Evolutionary conservation across 2,113 vertebrate species (phyloP), one percentile per base, ranked within the genome.

Genomic region (Halcyon malimbica): DNA sequence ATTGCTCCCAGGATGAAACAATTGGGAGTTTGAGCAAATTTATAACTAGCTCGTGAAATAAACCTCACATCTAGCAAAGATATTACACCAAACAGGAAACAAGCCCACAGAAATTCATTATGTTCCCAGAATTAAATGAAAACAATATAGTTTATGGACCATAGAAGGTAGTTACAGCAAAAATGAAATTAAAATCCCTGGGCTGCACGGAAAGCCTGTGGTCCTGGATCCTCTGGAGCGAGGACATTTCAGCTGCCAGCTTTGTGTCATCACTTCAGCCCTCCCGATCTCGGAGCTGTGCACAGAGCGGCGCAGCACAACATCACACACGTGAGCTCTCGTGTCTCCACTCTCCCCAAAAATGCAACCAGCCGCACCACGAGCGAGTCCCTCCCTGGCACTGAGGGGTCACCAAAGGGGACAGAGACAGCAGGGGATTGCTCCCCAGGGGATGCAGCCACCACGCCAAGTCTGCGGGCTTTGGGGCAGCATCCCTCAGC

Each of bases 51-150:
- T 91, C 77, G 90, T 95, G 96, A 97, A 96, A 95, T 96, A 92
- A 97, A 93, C 88, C 94, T 96, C 96, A 92, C 93, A 96, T 97
- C 92, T 91, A 89, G 95, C 83, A 81, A 83, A 96, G 94, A 96
- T 94, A 96, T 97, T 97, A 50, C 64, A 71, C 11, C 11, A 75
- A 96, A 77, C 96, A 96, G 96, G 95, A 96, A 97, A 96, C 94
- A 97, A 96, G 89, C 88, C 91, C 96, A 63, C 93, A 97, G 94
- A 96, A 97, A 96, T 96, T 97, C 95, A 97, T 97, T 97, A 95
- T 73, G 87, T 94, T 93, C 90, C 88, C 81, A 90, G 96, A 97
- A 95, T 96, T 94, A 95, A 97, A 97, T 96, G 93, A 96, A 97
- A 97, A 96, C 94, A 96, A 92, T 97, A 70, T 83, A 75, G 82